Evolutionary conservation across 2,888 invertebrate genomes (phyloP).

Genomic region (Campoplex capitator): DNA sequence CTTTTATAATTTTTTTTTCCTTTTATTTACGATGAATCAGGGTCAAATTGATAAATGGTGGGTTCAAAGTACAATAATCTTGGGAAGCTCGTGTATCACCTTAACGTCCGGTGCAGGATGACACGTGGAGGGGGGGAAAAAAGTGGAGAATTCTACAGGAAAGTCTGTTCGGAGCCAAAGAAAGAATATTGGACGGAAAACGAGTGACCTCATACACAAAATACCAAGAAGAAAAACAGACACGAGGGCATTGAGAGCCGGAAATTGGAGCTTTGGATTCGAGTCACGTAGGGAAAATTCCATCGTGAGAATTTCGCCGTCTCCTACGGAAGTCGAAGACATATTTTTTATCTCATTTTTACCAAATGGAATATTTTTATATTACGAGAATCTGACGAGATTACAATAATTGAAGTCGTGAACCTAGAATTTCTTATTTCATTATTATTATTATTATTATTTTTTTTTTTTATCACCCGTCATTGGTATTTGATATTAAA

Average conservation of each 20-base stretch:
- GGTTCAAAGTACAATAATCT: neutral
- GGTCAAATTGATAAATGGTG: neutral
- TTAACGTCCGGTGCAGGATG: slow-evolving; percentile 24
- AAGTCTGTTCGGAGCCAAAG: slow-evolving; percentile 36
- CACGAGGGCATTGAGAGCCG: neutral
- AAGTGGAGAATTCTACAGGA: neutral
- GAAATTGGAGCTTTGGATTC: slow-evolving; percentile 36
- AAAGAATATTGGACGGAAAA: slow-evolving; percentile 4
- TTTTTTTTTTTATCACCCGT: too few species aligned
- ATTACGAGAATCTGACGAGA: neutral
- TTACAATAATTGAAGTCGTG: neutral
- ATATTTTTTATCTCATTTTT: neutral
- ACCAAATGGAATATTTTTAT: slow-evolving; percentile 15
- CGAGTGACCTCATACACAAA: slow-evolving; percentile 15
- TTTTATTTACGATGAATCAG: neutral
- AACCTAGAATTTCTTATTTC: neutral
- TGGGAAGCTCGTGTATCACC: slow-evolving; percentile 20
- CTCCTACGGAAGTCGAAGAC: neutral
- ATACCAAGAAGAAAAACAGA: neutral
- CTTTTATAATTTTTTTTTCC: neutral
- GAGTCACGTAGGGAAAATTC: slow-evolving; percentile 49
- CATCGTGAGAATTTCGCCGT: slow-evolving; percentile 8
- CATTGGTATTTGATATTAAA: neutral
- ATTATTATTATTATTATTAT: too few species aligned
- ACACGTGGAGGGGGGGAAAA: slow-evolving; percentile 30